phyloP scores from a whole-genome alignment of 2,113 vertebrate genomes.

The Hydrolagus affinis region DNA sequence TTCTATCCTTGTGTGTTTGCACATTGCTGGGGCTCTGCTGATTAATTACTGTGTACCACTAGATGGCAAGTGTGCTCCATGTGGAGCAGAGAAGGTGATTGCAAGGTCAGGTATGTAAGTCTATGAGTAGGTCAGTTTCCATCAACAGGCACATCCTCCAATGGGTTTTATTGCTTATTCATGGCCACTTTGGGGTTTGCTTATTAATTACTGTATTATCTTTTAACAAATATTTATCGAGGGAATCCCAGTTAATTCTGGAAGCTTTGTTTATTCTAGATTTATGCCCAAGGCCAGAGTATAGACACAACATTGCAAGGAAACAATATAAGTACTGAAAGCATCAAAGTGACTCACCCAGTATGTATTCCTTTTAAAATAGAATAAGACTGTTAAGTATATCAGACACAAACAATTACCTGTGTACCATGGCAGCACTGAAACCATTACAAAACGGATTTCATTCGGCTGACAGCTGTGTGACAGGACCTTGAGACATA shows the following conservation, averaged over 20 bases:
- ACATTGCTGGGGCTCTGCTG: neutral
- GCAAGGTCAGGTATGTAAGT: neutral
- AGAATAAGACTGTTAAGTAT: neutral
- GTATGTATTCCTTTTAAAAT: neutral
- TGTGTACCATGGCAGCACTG: neutral
- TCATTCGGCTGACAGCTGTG: neutral
- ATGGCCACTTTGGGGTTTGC: neutral
- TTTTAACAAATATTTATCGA: neutral
- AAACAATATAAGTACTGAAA: neutral
- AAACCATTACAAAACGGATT: neutral
- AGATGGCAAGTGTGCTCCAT: constrained; percentile 25
- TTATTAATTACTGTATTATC: constrained; percentile 14
- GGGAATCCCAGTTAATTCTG: constrained; percentile 6
- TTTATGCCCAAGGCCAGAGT: neutral
- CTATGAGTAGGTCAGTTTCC: neutral
- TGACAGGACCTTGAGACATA: no score
- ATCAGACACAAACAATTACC: neutral
- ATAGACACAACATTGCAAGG: neutral
- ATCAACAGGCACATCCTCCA: neutral
- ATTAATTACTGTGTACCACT: neutral
- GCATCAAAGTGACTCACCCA: neutral
- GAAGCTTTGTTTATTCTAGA: neutral
- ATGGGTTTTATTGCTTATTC: constrained; percentile 14
- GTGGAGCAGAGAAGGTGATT: neutral
- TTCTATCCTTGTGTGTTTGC: neutral